phyloP scores from a whole-genome alignment of 1,140 invertebrate species.

The Calliphora vicina region DNA sequence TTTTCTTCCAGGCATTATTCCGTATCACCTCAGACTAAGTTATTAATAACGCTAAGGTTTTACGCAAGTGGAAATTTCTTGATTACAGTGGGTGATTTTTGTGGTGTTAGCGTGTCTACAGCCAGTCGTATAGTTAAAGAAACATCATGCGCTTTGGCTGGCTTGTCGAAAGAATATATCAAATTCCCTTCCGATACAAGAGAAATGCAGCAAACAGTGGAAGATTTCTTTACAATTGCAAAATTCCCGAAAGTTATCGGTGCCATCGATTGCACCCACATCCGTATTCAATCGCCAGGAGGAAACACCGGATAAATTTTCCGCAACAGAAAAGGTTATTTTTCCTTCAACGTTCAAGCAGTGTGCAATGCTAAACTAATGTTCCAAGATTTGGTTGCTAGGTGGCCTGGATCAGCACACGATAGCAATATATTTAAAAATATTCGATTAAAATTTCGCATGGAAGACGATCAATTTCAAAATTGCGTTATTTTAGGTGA shows the following conservation, averaged over 20 bases:
- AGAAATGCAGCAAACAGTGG: too few species aligned
- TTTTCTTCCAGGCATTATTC: too few species aligned
- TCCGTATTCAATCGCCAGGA: too few species aligned
- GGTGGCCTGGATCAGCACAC: constrained; percentile 44
- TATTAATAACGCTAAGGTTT: too few species aligned
- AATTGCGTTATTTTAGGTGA: not conserved
- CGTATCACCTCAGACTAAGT: too few species aligned
- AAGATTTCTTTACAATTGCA: too few species aligned
- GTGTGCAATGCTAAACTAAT: constrained; percentile 54
- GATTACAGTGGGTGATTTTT: too few species aligned
- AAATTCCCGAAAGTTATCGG: too few species aligned
- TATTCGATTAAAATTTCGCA: not conserved
- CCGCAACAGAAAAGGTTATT: constrained; percentile 62
- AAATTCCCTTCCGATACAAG: not conserved
- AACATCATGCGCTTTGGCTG: not conserved
- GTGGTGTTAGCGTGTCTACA: too few species aligned
- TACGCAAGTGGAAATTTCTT: too few species aligned
- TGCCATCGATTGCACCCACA: too few species aligned
- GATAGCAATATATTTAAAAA: too few species aligned
- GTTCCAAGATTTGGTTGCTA: constrained; percentile 62
- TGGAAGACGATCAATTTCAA: not conserved
- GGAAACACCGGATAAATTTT: constrained; percentile 60
- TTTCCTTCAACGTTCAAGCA: constrained; percentile 62
- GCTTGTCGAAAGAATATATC: not conserved
- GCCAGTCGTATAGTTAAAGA: not conserved